Evolutionary conservation across 2,888 invertebrate species (phyloP), one percentile per base, ranked within the genome.

Genomic region (Eilema depressum): DNA sequence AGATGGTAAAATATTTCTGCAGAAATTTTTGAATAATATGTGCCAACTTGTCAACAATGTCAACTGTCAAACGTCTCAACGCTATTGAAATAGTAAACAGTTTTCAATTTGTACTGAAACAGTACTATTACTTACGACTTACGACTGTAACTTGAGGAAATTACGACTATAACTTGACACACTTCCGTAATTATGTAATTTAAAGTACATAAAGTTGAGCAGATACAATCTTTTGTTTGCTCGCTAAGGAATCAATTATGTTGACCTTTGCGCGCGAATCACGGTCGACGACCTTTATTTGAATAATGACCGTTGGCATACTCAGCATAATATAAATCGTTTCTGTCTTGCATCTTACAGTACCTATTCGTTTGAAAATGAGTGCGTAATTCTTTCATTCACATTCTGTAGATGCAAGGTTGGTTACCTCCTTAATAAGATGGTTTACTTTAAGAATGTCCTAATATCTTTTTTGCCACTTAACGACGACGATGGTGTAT

Each of bases 221-320:
- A 65, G 33, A 56, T 74, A 71, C 57, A 73, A 61, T 76, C 79
- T 81, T 79, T 82, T 79, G 76, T 82, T 82, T 74, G 57, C 66
- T 69, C 73, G 73, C 74, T 62, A 73, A 75, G 67, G 79, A 78
- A 81, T 78, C 85, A 84, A 88, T 87, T 85, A 85, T 83, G 85
- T 84, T 89, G 90, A 89, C 90, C 89, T 89, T 88, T 84, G 75
- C 81, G 78, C 78, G 76, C 78, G 78, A 81, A 82, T 76, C 69
- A 76, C 69, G 88, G 88, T 84, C 88, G 74, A 68, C 71, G 88
- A 89, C 83, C 90, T 80, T 68, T 66, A 70, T 82, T 79, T 81
- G 75, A 85, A 81, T 83, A 82, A 85, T 83, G 74, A 75, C 76
- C 72, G 80, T 81, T 83, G 74, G 75, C 73, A 78, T 75, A 74